Conservation (phyloP, 2,888 invertebrate species). For the Drosophila austrosaltans region DNA sequence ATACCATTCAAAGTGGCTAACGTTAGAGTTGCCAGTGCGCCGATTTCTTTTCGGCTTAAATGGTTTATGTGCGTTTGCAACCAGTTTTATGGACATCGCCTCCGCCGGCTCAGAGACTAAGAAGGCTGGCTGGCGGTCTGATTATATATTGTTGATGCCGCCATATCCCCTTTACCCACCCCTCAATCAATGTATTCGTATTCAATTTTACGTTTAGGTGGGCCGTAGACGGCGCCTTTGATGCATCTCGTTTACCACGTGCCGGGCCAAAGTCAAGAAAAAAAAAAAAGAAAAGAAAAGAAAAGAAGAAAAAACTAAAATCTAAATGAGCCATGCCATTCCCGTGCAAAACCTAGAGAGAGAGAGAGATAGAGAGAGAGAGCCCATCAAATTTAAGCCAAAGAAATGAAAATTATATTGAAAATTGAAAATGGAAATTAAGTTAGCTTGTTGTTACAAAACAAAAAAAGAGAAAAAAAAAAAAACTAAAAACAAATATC, state of each 20-base stretch:
- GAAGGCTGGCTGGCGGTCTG: conserved; percentile 26
- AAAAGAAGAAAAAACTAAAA: conserved; percentile 4
- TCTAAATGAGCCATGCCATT: not conserved
- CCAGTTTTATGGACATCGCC: conserved; percentile 67
- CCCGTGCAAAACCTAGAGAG: not conserved
- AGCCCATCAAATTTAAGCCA: too few species aligned
- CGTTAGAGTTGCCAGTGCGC: conserved; percentile 62
- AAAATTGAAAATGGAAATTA: not conserved
- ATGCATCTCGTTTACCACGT: conserved; percentile 77
- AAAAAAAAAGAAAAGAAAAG: not conserved
- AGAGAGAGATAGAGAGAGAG: too few species aligned
- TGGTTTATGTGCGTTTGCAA: conserved; percentile 79
- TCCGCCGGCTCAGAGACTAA: conserved; percentile 23
- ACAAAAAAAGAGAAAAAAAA: not conserved
- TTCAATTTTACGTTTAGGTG: conserved; percentile 71
- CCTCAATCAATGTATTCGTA: conserved; percentile 42
- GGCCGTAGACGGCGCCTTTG: conserved; percentile 74
- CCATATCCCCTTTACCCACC: conserved; percentile 19
- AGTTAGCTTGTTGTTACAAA: conserved; percentile 4
- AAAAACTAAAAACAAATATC: too few species aligned
- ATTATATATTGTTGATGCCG: conserved; percentile 43
- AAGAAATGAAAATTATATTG: conserved; percentile 5
- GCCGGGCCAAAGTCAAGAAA: conserved; percentile 54
- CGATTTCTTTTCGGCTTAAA: conserved; percentile 78
- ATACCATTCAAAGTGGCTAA: conserved; percentile 56